Evolutionary conservation across 23 tunicate species (phyloP).

Genomic region (Trididemnum nubilum): DNA sequence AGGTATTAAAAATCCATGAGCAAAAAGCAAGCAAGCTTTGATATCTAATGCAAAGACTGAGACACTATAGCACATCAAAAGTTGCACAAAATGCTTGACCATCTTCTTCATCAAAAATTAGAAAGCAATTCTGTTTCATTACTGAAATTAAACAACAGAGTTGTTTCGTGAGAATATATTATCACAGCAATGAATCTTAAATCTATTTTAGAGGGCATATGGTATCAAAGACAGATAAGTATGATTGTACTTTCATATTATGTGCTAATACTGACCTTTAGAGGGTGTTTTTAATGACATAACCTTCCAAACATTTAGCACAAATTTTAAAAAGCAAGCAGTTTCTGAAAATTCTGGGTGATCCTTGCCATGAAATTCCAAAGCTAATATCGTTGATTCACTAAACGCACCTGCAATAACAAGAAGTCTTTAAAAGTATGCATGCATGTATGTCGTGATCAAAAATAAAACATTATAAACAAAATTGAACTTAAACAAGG

Average conservation of each 20-base stretch:
- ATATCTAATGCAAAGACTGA: not conserved
- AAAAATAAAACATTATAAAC: not conserved
- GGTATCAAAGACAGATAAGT: not conserved
- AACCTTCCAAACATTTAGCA: not conserved
- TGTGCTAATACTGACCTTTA: not conserved
- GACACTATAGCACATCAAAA: not conserved
- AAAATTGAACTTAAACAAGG: not conserved
- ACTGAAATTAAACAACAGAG: not conserved
- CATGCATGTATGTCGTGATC: not conserved
- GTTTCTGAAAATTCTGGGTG: not conserved
- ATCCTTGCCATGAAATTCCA: not conserved
- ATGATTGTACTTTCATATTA: not conserved
- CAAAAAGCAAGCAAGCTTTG: not conserved
- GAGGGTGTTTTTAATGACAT: not conserved
- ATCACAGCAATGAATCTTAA: not conserved
- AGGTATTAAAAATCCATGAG: not conserved
- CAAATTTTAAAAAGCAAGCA: not conserved
- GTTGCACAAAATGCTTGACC: conserved; percentile 1
- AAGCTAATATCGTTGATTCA: not conserved
- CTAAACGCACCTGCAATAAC: not conserved
- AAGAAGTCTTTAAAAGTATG: not conserved
- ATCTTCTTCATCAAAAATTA: not conserved
- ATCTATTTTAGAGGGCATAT: not conserved
- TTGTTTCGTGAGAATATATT: not conserved
- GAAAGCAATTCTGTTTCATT: not conserved